Conservation (phyloP, 1,140 invertebrate species). For the Calosoma granatense region DNA sequence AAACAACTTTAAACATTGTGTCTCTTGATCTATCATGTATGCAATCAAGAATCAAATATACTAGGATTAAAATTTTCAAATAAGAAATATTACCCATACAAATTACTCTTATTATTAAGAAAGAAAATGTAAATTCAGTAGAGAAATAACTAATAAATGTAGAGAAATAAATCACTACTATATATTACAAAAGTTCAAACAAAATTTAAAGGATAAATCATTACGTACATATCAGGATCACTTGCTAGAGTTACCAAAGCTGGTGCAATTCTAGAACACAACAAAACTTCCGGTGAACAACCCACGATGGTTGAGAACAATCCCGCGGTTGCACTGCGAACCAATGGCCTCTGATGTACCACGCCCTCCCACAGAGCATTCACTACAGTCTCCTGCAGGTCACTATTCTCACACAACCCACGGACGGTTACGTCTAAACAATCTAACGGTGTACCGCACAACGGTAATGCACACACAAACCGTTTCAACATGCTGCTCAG, state of each 20-base stretch:
- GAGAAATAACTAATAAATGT: not conserved
- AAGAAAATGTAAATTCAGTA: not conserved
- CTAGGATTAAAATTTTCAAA: not conserved
- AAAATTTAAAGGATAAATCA: not conserved
- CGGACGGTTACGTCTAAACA: conserved; percentile 41
- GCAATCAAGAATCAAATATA: too few relatives aligned
- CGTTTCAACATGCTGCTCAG: conserved; percentile 39
- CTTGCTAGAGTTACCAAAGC: conserved; percentile 60
- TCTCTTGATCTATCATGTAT: conserved; percentile 1
- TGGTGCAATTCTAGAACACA: conserved; percentile 50
- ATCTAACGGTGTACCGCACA: conserved; percentile 42
- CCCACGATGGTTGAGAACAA: conserved; percentile 50
- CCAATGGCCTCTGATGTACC: conserved; percentile 49
- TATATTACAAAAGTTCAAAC: not conserved
- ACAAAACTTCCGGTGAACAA: conserved; percentile 44
- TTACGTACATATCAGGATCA: conserved; percentile 53
- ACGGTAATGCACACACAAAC: conserved; percentile 41
- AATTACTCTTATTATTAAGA: too few relatives aligned
- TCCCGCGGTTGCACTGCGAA: conserved; percentile 46
- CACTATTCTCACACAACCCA: conserved; percentile 33
- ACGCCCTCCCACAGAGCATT: conserved; percentile 58
- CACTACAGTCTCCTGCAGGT: conserved; percentile 45
- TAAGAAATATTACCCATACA: too few relatives aligned
- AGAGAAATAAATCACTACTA: not conserved
- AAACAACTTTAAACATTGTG: conserved; percentile 5